Evolutionary conservation across 2,888 invertebrate genomes (phyloP).

Genomic region (Ariolimax columbianus): DNA sequence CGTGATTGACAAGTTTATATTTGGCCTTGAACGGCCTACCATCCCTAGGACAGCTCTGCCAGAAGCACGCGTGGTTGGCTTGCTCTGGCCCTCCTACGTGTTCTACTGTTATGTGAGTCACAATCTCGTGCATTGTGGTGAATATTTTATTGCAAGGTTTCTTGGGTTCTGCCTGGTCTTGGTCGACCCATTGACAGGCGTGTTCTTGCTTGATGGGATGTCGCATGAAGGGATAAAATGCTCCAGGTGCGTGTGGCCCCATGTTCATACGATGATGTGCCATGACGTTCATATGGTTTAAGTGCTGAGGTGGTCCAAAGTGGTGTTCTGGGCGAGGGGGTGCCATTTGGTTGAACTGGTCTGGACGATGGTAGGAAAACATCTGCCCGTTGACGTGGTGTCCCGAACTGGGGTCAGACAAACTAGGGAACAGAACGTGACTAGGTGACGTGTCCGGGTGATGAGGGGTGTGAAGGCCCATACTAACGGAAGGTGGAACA

Average conservation of each 20-base stretch:
- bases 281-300: slow-evolving; percentile 72
- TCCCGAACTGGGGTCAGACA: slow-evolving; percentile 70
- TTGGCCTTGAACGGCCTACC: slow-evolving; percentile 99
- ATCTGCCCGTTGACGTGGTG: slow-evolving; percentile 78
- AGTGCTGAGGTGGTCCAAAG: slow-evolving; percentile 67
- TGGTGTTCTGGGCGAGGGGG: slow-evolving; percentile 72
- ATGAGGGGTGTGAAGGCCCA: slow-evolving; percentile 74
- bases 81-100: slow-evolving; percentile 99
- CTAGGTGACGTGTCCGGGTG: slow-evolving; percentile 72
- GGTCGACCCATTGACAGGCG: slow-evolving; percentile 88
- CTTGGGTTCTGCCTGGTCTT: slow-evolving; percentile 84
- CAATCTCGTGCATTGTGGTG: slow-evolving; percentile 96
- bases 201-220: slow-evolving; percentile 83
- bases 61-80: slow-evolving; percentile 97
- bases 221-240: slow-evolving; percentile 94
- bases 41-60: slow-evolving; percentile 96
- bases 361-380: slow-evolving; percentile 74
- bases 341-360: slow-evolving; percentile 75
- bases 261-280: slow-evolving; percentile 75
- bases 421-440: slow-evolving; percentile 76
- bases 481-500: slow-evolving; percentile 78
- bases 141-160: slow-evolving; percentile 96
- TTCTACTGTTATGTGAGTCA: slow-evolving; percentile 96
- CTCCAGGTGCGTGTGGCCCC: slow-evolving; percentile 82
- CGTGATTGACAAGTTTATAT: slow-evolving; percentile 99